Base-by-base conservation (phyloP, 2,797 vertebrate species). In the Naso thynnoides region DNA sequence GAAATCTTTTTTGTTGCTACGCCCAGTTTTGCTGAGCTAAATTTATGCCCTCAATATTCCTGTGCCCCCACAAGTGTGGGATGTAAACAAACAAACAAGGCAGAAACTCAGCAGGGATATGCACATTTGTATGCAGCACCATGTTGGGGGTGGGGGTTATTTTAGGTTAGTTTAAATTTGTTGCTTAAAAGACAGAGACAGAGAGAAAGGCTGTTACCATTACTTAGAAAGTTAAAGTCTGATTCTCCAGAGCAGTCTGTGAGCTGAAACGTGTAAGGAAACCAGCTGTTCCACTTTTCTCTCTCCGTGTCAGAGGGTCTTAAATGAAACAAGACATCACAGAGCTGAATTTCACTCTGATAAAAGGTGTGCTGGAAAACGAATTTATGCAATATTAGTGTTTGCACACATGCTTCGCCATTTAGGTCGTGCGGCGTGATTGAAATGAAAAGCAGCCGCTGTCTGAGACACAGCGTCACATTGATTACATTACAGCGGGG, bases 41-140 rank as follows among this genome's bases (percentile, higher is more conserved):
- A 50, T 68, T 6, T 53, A 41, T 44, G 33, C 48, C 18, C 67
- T 79, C 52, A 58, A 67, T 76, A 66, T 39, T 42, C 53, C 53
- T 68, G 24, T 60, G 57, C 48, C 19, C 45, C 57, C 36, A 59
- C 21, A 8, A 56, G 62, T 70, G 60, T 61, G 54, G 50, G 33
- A 38, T 65, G 49, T 70, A 81, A 86, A 78, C 72, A 76, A 84
- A 79, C 26, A 57, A 58, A 57, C 54, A 48, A 58, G 36, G 26
- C 21, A 56, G 58, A 60, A 4, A 56, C 54, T 78, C 56, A 48
- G 71, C 55, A 45, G 75, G 70, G 68, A n/a, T 19, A 11, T 23
- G 14, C 54, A 73, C 58, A 76, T 83, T 83, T 73, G 41, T 67
- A 82, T 89, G 76, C 83, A 70, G 68, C 27, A 15, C 23, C 16